Evolutionary conservation across 2,113 vertebrate genomes (phyloP).

Genomic region (Aleadryas rufinucha): DNA sequence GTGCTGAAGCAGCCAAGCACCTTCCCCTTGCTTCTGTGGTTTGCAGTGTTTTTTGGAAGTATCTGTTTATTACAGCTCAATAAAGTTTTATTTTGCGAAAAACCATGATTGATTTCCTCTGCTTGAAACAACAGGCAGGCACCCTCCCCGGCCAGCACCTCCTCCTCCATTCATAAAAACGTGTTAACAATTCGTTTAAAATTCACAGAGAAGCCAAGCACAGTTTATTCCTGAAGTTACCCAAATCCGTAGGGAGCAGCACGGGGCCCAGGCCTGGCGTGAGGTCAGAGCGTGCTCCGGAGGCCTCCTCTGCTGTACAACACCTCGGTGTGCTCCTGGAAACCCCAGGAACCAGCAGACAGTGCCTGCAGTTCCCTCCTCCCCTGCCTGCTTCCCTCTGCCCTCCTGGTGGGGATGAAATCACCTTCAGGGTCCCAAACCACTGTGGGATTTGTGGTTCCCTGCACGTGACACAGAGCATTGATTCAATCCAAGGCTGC

Average conservation of each 20-base stretch:
- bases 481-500: rapidly evolving
- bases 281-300: not conserved
- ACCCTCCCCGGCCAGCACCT: conserved; percentile 8
- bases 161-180: conserved; percentile 56
- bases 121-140: conserved; percentile 45
- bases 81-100: conserved; percentile 59
- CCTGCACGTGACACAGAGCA: rapidly evolving
- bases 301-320: conserved; percentile 29
- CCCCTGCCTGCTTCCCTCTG: not conserved
- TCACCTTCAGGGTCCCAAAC: no score
- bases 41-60: conserved; percentile 38
- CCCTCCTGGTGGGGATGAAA: not conserved
- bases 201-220: conserved; percentile 42
- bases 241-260: conserved; percentile 59
- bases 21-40: conserved; percentile 30
- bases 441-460: not conserved
- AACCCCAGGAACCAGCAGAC: not conserved
- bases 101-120: conserved; percentile 47
- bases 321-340: not conserved
- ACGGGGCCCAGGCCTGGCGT: not conserved
- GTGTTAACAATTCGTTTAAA: conserved; percentile 67
- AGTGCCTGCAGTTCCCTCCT: not conserved
- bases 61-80: conserved; percentile 62
- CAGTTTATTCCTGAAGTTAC: conserved; percentile 26
- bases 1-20: not conserved